Evolutionary conservation across 2,888 invertebrate genomes (phyloP).

Genomic region (Lordiphosa fenestrarum): DNA sequence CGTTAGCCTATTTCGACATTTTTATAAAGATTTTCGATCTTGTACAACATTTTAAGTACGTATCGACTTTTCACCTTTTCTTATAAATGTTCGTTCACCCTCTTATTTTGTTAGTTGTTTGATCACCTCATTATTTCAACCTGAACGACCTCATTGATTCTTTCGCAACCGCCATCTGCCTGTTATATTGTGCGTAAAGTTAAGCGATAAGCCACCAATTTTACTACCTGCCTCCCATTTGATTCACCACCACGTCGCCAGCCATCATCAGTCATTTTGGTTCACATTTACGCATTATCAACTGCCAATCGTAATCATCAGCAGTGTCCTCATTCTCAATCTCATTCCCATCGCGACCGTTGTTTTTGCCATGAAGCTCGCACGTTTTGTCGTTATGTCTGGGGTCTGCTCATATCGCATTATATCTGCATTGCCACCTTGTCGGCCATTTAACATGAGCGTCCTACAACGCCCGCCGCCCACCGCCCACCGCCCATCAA

Average conservation of each 20-base stretch:
- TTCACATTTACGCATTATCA: constrained; percentile 56
- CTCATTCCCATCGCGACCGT: constrained; percentile 26
- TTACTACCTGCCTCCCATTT: constrained; percentile 18
- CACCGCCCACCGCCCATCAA: constrained; percentile 6
- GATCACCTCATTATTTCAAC: constrained; percentile 35
- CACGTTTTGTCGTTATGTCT: constrained; percentile 51
- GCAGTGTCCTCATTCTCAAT: constrained; percentile 33
- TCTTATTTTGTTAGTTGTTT: not conserved
- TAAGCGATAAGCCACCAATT: constrained; percentile 56
- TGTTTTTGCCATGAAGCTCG: constrained; percentile 11
- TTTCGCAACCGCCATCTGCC: constrained; percentile 32
- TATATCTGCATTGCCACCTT: constrained; percentile 77
- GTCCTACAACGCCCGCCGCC: constrained; percentile 24
- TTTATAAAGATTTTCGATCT: no score
- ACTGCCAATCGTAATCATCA: constrained; percentile 51
- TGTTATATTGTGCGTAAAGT: constrained; percentile 67
- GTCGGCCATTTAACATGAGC: constrained; percentile 64
- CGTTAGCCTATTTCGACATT: no score
- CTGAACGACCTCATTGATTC: constrained; percentile 33
- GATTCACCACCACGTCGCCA: constrained; percentile 3
- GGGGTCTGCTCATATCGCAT: constrained; percentile 56
- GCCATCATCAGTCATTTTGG: constrained; percentile 53
- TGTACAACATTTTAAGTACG: no score
- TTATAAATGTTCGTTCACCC: no score
- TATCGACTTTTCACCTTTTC: no score